Base-by-base conservation (phyloP, 2,113 vertebrate species). In the Festucalex cinctus region DNA sequence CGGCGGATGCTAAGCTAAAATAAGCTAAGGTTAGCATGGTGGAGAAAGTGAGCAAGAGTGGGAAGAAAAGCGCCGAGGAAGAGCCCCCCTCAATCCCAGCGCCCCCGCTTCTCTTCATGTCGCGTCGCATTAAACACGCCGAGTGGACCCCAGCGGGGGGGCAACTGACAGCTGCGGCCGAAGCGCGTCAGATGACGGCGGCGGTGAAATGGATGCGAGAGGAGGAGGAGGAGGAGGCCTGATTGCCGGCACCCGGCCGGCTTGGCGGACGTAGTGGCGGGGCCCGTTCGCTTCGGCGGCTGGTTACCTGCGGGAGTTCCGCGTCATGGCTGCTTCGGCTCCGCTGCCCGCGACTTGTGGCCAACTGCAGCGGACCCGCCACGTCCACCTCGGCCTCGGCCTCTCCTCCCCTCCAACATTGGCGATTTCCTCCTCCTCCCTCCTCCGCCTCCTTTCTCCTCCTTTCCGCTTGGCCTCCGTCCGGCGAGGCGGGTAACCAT, bases 311-410 rank as follows among this genome's bases (percentile, higher is more conserved):
- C 78, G 54, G 74, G 67, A 16, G 84, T 65, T 71, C 75, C 86
- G 80, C 63, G 82, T 83, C 91, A 91, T 90, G 86, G 77, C 76
- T 70, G 63, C 66, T 65, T 81, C 73, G 83, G 72, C 59, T 80
- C 79, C 63, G 65, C 84, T 74, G 70, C 66, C 79, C 80, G 83
- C 81, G 81, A 74, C 79, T 86, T 65, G 73, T 69, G 75, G 75
- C 77, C 85, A 66, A 73, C 81, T 88, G 84, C 72, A 71, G 83
- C 84, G 88, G 87, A 91, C 78, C 86, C 90, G 91, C 92, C 92
- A 93, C 92, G 92, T 93, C 92, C 91, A 81, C 91, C 86, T 87
- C 88, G 81, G 83, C 91, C 86, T 87, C 88, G 81, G 83, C 87
- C 87, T 73, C 84, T 81, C 84, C 76, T 81, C 82, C 85, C 80